Evolutionary conservation across 1,140 invertebrate genomes (phyloP), one percentile per base, ranked within the genome.

Genomic region (Limonius californicus): DNA sequence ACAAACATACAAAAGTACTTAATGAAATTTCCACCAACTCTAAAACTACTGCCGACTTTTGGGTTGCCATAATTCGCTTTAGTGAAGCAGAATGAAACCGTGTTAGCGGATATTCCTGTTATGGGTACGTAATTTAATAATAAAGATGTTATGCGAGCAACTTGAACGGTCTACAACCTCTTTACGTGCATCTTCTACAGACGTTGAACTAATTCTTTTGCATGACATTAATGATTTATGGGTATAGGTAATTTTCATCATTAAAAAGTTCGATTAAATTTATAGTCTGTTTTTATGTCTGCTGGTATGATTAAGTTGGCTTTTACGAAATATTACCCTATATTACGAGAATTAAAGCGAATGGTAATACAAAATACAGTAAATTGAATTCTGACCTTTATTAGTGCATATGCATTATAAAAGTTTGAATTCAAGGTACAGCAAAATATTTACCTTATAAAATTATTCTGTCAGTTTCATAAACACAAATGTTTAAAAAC

Each of bases 301-400:
- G 47, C 55, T 35, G 43, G 57, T 59, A 63, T 63, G 57, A 63
- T 63, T 63, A 63, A 59, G 62, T 54, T 59, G 57, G 50, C 56
- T 58, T 63, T 63, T 54, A 56, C 56, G 57, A 63, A 63, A 58
- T 63, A 59, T 59, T 54, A 54, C 62, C 50, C 32, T 30, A 47
- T 54, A 63, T 63, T 63, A 59, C 45, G 32, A 55, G 54, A 43
- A 63, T 63, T 63, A 63, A 63, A 43, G 23, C 3, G 23, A 27
- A 27, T 4, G 23, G 23, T 27, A 27, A 27, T 27, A 27, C 23
- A 27, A 27, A 27, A 27, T 47, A 47, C 54, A 23, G 47, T 54
- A 62, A 62, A 62, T 62, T 62, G 61, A 62, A 62, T 62, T 62
- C 57, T 50, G 59, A 39, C 39, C 54, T 61, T 61, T 61, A 61